Conservation (phyloP, 2,797 vertebrate species). For the Melanotaenia trifasciata region DNA sequence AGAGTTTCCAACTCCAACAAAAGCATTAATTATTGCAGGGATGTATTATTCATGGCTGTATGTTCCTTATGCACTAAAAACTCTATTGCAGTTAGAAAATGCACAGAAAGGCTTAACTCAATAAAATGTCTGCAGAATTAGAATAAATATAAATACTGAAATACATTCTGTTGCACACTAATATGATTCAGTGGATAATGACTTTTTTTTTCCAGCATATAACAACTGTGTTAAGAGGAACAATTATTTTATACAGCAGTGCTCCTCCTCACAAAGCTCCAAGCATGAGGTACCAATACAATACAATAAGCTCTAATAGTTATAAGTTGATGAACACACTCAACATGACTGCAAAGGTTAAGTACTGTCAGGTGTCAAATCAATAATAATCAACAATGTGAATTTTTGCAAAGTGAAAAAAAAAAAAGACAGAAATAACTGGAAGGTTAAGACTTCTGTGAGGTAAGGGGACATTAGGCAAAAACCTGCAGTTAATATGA, state of each 20-base stretch:
- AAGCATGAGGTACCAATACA: slow-evolving; percentile 73
- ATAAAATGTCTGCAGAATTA: slow-evolving; percentile 26
- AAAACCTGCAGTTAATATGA: slow-evolving; percentile 31
- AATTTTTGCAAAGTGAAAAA: slow-evolving; percentile 5
- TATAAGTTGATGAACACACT: slow-evolving; percentile 51
- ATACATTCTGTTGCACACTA: slow-evolving; percentile 28
- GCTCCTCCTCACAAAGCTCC: slow-evolving; percentile 66
- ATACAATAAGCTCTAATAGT: slow-evolving; percentile 48
- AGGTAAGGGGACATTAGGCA: background rate
- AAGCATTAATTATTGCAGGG: too few species aligned
- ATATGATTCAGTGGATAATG: slow-evolving; percentile 37
- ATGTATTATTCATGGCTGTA: background rate
- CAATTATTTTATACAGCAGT: slow-evolving; percentile 57
- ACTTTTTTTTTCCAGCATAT: slow-evolving; percentile 74
- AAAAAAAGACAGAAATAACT: background rate
- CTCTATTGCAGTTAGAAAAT: slow-evolving; percentile 1
- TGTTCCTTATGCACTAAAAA: slow-evolving; percentile 6
- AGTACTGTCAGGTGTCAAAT: slow-evolving; percentile 25
- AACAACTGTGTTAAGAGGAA: slow-evolving; percentile 57
- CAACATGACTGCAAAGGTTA: slow-evolving; percentile 24
- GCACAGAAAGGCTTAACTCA: slow-evolving; percentile 1
- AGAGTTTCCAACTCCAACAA: too few species aligned
- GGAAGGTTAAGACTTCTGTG: background rate
- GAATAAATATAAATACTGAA: slow-evolving; percentile 63
- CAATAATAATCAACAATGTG: background rate